Conservation (phyloP, 2,113 vertebrate genomes). For the Dunckerocampus dactyliophorus region DNA sequence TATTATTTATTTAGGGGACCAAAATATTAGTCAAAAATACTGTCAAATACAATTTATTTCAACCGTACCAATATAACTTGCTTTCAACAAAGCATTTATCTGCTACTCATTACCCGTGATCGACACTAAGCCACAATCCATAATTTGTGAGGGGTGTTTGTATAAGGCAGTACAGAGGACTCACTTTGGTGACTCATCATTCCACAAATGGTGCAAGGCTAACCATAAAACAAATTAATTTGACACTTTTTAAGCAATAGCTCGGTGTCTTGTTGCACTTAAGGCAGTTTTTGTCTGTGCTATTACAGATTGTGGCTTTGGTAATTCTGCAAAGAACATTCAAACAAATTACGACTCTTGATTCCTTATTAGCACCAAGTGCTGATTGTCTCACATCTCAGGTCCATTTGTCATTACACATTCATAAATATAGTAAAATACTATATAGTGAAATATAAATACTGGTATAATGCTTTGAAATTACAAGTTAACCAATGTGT, state of each 20-base stretch:
- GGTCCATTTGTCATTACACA: constrained; percentile 45
- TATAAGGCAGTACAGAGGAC: constrained; percentile 23
- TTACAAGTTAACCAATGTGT: constrained; percentile 53
- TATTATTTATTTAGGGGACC: not conserved
- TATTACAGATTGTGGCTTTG: constrained; percentile 60
- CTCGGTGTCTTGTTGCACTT: constrained; percentile 11
- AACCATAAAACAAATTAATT: constrained; percentile 9
- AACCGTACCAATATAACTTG: constrained; percentile 51
- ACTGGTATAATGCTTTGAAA: constrained; percentile 48
- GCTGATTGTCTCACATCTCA: constrained; percentile 58
- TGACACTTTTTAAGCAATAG: not conserved
- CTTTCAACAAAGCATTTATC: constrained; percentile 47
- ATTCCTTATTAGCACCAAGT: constrained; percentile 40
- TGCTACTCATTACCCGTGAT: constrained; percentile 57
- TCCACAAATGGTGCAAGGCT: constrained; percentile 27
- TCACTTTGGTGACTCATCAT: constrained; percentile 32
- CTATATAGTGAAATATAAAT: constrained; percentile 63
- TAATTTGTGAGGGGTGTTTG: constrained; percentile 18
- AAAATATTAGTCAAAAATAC: constrained; percentile 30
- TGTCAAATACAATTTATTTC: constrained; percentile 67
- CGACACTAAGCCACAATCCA: constrained; percentile 52
- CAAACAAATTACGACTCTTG: constrained; percentile 33
- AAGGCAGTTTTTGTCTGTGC: constrained; percentile 24
- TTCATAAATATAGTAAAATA: constrained; percentile 65
- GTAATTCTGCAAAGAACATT: constrained; percentile 43